Evolutionary conservation across 2,113 vertebrate species (phyloP), one percentile per base, ranked within the genome.

Genomic region (Poecilia latipinna): DNA sequence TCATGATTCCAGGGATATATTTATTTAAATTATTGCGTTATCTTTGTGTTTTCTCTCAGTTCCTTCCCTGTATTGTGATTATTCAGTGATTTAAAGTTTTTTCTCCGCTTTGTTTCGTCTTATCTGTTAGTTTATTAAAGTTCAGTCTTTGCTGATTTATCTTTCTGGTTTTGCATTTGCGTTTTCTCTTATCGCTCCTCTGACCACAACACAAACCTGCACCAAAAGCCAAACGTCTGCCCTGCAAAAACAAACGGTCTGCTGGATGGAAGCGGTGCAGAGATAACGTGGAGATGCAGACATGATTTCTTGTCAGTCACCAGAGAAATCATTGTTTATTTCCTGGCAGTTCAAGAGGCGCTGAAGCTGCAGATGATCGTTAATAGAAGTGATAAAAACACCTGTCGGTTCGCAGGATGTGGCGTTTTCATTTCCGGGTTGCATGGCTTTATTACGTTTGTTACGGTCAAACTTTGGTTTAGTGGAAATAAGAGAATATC

Each of bases 271-370:
- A 54, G 37, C 24, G 24, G 22, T 57, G 51, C 22, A n/a, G 22
- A 57, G 51, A 57, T 57, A 57, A 54, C 7, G 19, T 22, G 22
- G 51, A 57, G 24, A 3, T 57, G 22, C 8, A 10, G 24, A 57
- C 51, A n/a, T 48, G 44, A 48, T 24, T 39, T 64, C n/a, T 39
- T 60, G 37, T 39, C 73, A 67, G 73, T 57, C 31, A 64, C 24
- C 32, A 31, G 61, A 63, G 29, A 17, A 8, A n/a, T 65, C 13
- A 12, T 65, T 1, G 8, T 31, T 51, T 68, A 28, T 51, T 29
- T 68, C 10, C 17, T 22, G 6, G 19, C 8, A 32, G 4, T 48
- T 15, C 51, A 57, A n/a, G 51, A 57, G 51, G 51, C 2, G 8
- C 24, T n/a, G 19, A 57, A 57, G 28, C 61, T 32, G 28, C 61